Base-by-base conservation (phyloP, 2,113 vertebrate genomes). In the Progne subis region DNA sequence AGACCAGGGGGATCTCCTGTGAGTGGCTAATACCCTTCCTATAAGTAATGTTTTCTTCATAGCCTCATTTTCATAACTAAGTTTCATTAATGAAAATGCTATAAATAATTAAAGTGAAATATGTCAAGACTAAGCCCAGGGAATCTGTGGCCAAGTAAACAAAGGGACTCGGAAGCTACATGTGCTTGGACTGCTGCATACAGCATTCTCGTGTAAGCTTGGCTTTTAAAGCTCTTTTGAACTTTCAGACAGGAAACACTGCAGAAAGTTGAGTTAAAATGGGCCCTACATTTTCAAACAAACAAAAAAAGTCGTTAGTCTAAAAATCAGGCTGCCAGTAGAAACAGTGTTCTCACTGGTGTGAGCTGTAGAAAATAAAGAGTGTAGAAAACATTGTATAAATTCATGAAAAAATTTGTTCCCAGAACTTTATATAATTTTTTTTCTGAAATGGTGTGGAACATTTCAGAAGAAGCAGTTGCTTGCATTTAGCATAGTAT, bases 51-150 rank as follows among this genome's bases (percentile, higher is more conserved):
- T 60, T 93, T 93, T 88, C 72, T 94, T 96, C 79, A 44, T 75
- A 86, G 81, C 76, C 91, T 94, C 44, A 69, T 96, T 97, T 95
- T 94, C 77, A 88, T 94, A 93, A 90, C 82, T 39, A 59, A 94
- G 52, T 87, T 97, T 93, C 80, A 88, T 96, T 92, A 96, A 96
- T 94, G 92, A 96, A 96, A 94, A 92, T 71, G 60, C 44, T 96
- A 71, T 92, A 83, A 95, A 92, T 90, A 95, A 93, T 94, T 92
- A 14, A 90, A 86, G 44, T 82, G 34, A 82, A 93, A 63, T 91
- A 68, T 64, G 87, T 90, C 79, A 95, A 60, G 63, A 12, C 79
- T 83, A 55, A 69, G 57, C 47, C 55, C 20, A 29, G 76, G 56
- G 77, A 94, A 64, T 68, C 68, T 74, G 47, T 74, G 68, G 68